Evolutionary conservation across 1,140 invertebrate genomes (phyloP).

Genomic region (Thaumetopoea pityocampa): DNA sequence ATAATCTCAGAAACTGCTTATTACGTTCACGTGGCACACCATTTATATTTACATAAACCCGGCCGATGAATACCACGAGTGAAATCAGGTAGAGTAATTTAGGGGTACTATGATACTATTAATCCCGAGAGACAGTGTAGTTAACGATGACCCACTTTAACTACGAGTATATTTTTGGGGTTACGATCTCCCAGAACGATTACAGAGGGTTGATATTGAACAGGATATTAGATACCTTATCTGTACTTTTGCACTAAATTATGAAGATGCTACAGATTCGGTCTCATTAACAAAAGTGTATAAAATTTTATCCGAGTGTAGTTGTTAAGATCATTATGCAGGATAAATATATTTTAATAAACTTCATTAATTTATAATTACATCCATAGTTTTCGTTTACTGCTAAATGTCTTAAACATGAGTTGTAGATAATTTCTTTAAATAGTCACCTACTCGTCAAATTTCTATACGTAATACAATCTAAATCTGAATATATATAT

Average conservation of each 20-base stretch:
- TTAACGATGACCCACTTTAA: constrained; percentile 47
- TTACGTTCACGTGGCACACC: too few species aligned
- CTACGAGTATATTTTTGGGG: constrained; percentile 44
- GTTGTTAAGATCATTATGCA: too few species aligned
- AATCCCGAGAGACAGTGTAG: constrained; percentile 42
- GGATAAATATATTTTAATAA: too few species aligned
- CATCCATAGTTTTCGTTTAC: too few species aligned
- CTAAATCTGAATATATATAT: too few species aligned
- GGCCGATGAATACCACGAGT: too few species aligned
- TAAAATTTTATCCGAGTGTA: background rate
- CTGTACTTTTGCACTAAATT: background rate
- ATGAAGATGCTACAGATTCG: background rate
- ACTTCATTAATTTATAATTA: too few species aligned
- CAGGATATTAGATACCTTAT: constrained; percentile 4
- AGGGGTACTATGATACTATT: constrained; percentile 35
- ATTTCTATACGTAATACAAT: too few species aligned
- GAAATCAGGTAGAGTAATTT: constrained; percentile 32
- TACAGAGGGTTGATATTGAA: constrained; percentile 19
- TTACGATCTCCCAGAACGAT: constrained; percentile 36
- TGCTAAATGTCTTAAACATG: too few species aligned
- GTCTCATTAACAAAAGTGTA: background rate
- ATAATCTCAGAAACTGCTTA: too few species aligned
- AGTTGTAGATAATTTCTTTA: too few species aligned
- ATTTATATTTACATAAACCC: constrained; percentile 13
- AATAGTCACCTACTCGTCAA: too few species aligned